A percentile compares a stretch with the other conserved stretches of the same genome.
phyloP scores from a whole-genome alignment of 2,888 invertebrate genomes.

The Hybos culiciformis region DNA sequence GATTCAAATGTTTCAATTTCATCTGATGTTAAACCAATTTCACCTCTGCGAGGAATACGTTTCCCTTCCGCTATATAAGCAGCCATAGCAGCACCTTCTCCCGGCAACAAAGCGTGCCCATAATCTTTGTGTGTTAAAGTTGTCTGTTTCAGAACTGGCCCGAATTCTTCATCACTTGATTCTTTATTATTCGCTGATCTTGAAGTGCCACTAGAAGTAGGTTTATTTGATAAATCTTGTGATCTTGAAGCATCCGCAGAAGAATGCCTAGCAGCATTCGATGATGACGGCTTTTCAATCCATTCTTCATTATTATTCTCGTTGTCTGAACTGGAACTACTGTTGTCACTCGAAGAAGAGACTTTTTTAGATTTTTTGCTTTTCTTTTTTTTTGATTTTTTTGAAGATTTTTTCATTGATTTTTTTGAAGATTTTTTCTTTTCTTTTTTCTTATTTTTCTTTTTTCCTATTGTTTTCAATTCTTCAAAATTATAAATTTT shows the following conservation, averaged over 20 bases:
- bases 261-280: slow-evolving; percentile 17
- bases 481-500: slow-evolving; percentile 15
- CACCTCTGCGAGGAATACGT: slow-evolving; percentile 93
- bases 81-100: slow-evolving; percentile 99
- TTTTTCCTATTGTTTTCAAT: slow-evolving; percentile 17
- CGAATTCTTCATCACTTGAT: slow-evolving; percentile 39
- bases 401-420: slow-evolving; percentile 39
- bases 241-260: slow-evolving; percentile 10
- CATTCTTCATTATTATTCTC: slow-evolving; percentile 44
- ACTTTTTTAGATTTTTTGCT: slow-evolving; percentile 33
- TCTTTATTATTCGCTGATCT: not conserved
- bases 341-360: slow-evolving; percentile 25
- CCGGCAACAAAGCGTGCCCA: slow-evolving; percentile 86
- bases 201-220: not conserved
- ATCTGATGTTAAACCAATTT: slow-evolving; percentile 91
- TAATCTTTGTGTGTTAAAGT: slow-evolving; percentile 67
- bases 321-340: slow-evolving; percentile 31
- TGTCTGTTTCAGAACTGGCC: slow-evolving; percentile 56
- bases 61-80: slow-evolving; percentile 98
- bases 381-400: slow-evolving; percentile 37
- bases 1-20: slow-evolving; percentile 87
- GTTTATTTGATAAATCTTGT: not conserved
- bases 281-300: slow-evolving; percentile 44
- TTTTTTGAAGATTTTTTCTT: slow-evolving; percentile 39
- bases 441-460: slow-evolving; percentile 27